Percentiles rank a stretch among this genome's conserved stretches.
Evolutionary conservation across 2,113 vertebrate species (phyloP).

Genomic region (Hipposideros armiger): DNA sequence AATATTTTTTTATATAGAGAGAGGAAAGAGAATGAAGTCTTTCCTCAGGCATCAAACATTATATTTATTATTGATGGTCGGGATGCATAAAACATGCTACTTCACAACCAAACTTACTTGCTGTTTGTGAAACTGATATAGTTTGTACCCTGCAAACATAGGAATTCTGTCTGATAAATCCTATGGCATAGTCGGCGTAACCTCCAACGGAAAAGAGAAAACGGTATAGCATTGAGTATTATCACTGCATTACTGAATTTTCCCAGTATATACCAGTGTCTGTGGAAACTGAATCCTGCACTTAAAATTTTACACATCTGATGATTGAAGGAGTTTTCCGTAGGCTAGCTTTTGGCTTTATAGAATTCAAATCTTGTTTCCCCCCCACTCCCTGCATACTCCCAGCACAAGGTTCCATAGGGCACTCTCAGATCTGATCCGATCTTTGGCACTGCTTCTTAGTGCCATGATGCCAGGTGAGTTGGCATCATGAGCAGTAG

Average conservation of each 20-base stretch:
- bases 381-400: neutral
- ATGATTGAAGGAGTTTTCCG: neutral
- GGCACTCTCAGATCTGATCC: neutral
- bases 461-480: neutral
- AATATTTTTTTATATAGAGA: conserved; percentile 42
- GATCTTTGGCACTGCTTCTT: neutral
- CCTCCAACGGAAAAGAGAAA: neutral
- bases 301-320: neutral
- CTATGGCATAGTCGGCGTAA: neutral
- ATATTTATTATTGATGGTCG: conserved; percentile 40
- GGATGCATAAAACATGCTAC: neutral
- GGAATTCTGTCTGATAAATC: neutral
- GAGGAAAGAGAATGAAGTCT: conserved; percentile 57
- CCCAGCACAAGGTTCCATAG: neutral
- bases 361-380: neutral
- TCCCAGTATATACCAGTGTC: neutral
- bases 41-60: neutral
- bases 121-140: neutral
- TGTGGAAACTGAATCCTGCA: neutral
- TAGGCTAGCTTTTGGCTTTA: neutral
- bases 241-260: neutral
- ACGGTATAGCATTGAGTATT: too few relatives aligned
- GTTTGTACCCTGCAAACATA: neutral
- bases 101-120: neutral
- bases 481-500: fast-evolving